phyloP scores from a whole-genome alignment of 2,888 invertebrate genomes.

The Drosophila melanosoma region DNA sequence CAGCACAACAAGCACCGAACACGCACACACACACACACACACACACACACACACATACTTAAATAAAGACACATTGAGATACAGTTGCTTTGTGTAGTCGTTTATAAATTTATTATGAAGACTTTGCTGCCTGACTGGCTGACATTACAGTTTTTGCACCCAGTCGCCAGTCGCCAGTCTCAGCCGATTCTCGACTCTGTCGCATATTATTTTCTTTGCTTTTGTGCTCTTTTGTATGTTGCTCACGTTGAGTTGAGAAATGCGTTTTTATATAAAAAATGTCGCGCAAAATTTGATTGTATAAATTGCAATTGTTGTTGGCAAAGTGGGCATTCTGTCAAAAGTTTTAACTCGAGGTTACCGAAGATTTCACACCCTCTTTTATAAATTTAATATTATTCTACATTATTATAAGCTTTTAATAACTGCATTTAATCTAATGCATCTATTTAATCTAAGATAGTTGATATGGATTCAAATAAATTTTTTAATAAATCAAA shows the following conservation, averaged over 20 bases:
- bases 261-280: slow-evolving; percentile 47
- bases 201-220: slow-evolving; percentile 29
- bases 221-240: slow-evolving; percentile 66
- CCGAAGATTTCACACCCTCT: neutral
- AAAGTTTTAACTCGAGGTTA: neutral
- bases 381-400: neutral
- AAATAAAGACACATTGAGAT: slow-evolving; percentile 9
- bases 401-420: neutral
- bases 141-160: slow-evolving; percentile 56
- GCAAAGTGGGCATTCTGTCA: slow-evolving; percentile 47
- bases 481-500: neutral
- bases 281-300: slow-evolving; percentile 52
- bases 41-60: slow-evolving; percentile 2
- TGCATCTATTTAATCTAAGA: neutral
- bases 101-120: slow-evolving; percentile 53
- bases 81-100: slow-evolving; percentile 24
- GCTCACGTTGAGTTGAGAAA: slow-evolving; percentile 71
- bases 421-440: neutral
- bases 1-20: slow-evolving; percentile 10
- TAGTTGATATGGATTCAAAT: neutral
- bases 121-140: slow-evolving; percentile 47
- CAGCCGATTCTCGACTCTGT: slow-evolving; percentile 36
- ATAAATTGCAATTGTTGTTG: slow-evolving; percentile 39
- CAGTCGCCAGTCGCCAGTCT: slow-evolving; percentile 25
- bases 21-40: neutral